Evolutionary conservation across 1,140 invertebrate species (phyloP), one percentile per base, ranked within the genome.

Genomic region (Carcinoscorpius rotundicauda): DNA sequence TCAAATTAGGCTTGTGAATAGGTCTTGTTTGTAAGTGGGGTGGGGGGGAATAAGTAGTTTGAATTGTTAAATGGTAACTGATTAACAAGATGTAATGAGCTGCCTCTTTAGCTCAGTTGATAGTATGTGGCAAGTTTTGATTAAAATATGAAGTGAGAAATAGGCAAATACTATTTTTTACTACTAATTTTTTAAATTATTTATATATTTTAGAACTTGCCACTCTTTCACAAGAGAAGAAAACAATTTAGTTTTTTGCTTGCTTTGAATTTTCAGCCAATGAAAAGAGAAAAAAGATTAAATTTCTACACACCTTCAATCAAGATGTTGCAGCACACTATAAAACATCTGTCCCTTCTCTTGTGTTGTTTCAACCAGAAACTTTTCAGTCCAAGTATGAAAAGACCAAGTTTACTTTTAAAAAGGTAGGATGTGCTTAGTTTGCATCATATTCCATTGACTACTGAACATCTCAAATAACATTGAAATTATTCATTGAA

Each of bases 371-470:
- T 67, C 78, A 78, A 65, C 78, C 83, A 10, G 78, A 82, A 65
- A 77, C 80, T 60, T 83, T 80, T 71, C 74, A 77, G 53, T 81
- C 82, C 11, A 76, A 82, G 66, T 82, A 79, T 76, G 83, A 85
- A 72, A 73, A 51, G 49, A 69, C 52, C 64, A 69, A 70, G 65
- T 65, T 29, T 64, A 61, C 56, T 51, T 57, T 67, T 0, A 8
- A 53, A 63, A 56, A 65, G 61, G 68, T 69, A 65, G 63, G 66
- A 67, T n/a, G 11, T 64, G 29, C 29, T 29, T 29, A 29, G 29
- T 29, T 29, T 29, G 29, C 29, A 29, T 29, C 29, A 29, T 29
- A 29, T 29, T 29, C 29, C 29, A 29, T 29, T 29, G 29, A 29
- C 29, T 29, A 29, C 29, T 29, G 29, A 29, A 29, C 29, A 29